These are phyloP conservation scores for Schizaphis graminum DNA, from an alignment of 2,888 invertebrate species.

Conservation along the genomic window DNA sequence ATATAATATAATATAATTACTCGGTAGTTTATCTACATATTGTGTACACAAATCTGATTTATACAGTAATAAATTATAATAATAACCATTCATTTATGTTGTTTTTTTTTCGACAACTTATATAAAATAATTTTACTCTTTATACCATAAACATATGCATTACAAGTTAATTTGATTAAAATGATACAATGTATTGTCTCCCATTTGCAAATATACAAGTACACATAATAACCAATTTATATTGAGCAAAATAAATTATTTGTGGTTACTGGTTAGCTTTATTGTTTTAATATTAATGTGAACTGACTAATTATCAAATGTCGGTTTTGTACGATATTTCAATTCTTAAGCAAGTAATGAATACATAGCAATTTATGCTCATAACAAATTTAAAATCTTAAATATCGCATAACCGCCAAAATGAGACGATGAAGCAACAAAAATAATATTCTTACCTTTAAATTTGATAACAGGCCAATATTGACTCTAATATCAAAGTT, in stretches of 20 bases:
- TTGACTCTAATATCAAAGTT: not conserved
- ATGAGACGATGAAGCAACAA: not conserved
- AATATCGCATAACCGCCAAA: not conserved
- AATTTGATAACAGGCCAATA: not conserved
- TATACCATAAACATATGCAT: not conserved
- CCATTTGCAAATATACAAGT: not conserved
- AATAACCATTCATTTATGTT: not conserved
- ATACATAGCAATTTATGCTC: fast-evolving
- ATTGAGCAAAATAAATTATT: not conserved
- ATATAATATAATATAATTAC: not conserved
- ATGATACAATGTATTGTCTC: not conserved
- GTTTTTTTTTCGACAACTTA: not conserved
- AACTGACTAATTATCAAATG: not conserved
- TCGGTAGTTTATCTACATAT: not conserved
- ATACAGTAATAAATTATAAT: not conserved
- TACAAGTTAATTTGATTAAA: not conserved
- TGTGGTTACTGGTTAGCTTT: not conserved
- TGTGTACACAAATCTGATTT: not conserved
- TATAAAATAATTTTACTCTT: not conserved
- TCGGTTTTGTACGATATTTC: not conserved
- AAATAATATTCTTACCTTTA: not conserved
- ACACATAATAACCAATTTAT: not conserved
- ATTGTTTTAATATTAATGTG: not conserved
- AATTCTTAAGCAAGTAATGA: not conserved
- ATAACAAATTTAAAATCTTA: not conserved